Percentiles rank a stretch among this genome's conserved stretches.
phyloP scores from a whole-genome alignment of 2,113 vertebrate species.

The Myiozetetes cayanensis region DNA sequence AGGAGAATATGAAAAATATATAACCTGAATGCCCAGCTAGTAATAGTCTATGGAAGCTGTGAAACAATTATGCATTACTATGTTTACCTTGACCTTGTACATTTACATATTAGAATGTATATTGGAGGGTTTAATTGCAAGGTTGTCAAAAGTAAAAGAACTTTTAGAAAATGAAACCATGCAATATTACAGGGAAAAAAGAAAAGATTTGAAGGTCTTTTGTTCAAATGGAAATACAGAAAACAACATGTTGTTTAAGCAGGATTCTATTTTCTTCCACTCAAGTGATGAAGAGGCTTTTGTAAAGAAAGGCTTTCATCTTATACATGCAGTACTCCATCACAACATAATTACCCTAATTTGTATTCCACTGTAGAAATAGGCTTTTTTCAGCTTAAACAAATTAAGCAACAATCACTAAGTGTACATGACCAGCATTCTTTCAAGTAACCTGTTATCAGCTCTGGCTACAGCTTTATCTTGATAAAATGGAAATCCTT shows the following conservation, averaged over 20 bases:
- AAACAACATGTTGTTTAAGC: slow-evolving; percentile 62
- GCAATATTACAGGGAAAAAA: neutral
- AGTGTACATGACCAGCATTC: slow-evolving; percentile 57
- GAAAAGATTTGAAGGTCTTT: slow-evolving; percentile 16
- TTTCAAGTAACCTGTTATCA: slow-evolving; percentile 63
- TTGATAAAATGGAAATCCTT: slow-evolving; percentile 53
- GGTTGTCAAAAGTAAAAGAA: neutral
- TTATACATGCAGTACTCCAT: slow-evolving; percentile 64
- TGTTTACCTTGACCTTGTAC: slow-evolving; percentile 3
- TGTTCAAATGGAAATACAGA: slow-evolving; percentile 59
- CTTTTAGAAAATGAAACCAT: neutral
- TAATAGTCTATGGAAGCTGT: neutral
- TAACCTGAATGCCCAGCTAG: neutral
- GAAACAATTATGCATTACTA: neutral
- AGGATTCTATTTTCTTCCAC: slow-evolving; percentile 64
- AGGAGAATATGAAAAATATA: neutral
- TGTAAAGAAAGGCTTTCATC: slow-evolving; percentile 70
- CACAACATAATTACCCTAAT: slow-evolving; percentile 73
- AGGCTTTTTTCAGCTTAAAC: slow-evolving; percentile 68
- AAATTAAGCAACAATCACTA: slow-evolving; percentile 69
- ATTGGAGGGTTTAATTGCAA: slow-evolving; percentile 38
- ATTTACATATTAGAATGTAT: neutral
- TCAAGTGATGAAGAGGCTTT: slow-evolving; percentile 64
- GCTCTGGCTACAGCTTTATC: slow-evolving; percentile 41
- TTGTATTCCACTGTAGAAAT: slow-evolving; percentile 72